phyloP scores from a whole-genome alignment of 2,113 vertebrate genomes.

The Chunga burmeisteri region DNA sequence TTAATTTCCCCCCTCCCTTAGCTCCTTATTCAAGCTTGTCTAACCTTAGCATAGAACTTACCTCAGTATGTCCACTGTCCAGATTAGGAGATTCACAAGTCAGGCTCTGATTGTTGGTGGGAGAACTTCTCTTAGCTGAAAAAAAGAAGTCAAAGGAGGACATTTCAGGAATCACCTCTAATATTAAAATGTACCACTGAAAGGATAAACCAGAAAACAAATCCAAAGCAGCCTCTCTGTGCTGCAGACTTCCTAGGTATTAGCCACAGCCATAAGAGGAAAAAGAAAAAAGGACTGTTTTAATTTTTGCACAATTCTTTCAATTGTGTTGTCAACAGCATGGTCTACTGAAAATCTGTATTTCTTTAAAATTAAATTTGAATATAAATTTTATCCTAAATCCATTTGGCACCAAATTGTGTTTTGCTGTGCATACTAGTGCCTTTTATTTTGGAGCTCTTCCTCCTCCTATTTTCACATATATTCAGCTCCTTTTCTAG shows the following conservation, averaged over 20 bases:
- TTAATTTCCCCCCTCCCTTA: neutral
- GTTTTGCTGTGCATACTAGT: neutral
- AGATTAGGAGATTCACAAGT: conserved; percentile 85
- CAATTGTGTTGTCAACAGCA: neutral
- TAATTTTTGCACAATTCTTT: neutral
- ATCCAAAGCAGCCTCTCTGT: neutral
- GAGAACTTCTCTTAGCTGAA: conserved; percentile 96
- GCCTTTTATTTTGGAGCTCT: neutral
- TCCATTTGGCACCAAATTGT: neutral
- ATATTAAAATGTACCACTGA: neutral
- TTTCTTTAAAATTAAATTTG: neutral
- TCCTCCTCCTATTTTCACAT: neutral
- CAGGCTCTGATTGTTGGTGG: conserved; percentile 84
- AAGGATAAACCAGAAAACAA: neutral
- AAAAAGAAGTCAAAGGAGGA: neutral
- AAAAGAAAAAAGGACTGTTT: neutral
- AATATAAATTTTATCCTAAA: neutral
- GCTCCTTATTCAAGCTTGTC: neutral
- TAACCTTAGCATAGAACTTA: neutral
- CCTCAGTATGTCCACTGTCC: conserved; percentile 65
- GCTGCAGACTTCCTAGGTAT: neutral
- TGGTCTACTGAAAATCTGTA: neutral
- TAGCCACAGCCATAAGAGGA: neutral
- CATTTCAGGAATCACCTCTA: neutral
- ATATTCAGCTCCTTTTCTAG: neutral